A percentile compares a stretch with the other conserved stretches of the same genome.
phyloP scores from a whole-genome alignment of 2,113 vertebrate species.

The Cavia aperea region DNA sequence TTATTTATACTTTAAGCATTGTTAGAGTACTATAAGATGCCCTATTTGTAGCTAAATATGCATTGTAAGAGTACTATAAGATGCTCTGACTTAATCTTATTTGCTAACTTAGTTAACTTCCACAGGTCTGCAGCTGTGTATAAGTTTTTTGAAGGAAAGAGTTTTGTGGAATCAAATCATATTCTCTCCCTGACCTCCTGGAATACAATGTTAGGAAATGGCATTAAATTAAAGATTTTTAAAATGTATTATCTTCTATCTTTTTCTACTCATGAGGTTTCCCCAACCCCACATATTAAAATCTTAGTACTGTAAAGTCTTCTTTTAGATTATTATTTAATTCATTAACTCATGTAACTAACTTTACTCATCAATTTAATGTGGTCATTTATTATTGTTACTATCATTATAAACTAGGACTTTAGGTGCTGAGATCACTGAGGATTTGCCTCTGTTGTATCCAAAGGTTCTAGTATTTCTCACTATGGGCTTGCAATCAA shows the following conservation, averaged over 20 bases:
- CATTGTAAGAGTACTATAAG: background rate
- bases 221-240: background rate
- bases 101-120: background rate
- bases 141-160: background rate
- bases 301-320: background rate
- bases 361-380: background rate
- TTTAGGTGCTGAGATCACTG: background rate
- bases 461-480: background rate
- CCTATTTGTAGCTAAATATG: background rate
- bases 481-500: background rate
- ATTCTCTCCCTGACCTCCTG: background rate
- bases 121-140: background rate
- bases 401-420: background rate
- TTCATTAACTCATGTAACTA: background rate
- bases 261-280: background rate
- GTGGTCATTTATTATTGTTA: background rate
- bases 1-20: background rate
- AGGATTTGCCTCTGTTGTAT: background rate
- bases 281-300: background rate
- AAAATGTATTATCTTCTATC: background rate
- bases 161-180: background rate
- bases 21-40: background rate
- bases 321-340: background rate
- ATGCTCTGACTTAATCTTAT: background rate
- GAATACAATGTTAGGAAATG: background rate